phyloP scores from a whole-genome alignment of 2,888 invertebrate species.

The Orthosia cruda region DNA sequence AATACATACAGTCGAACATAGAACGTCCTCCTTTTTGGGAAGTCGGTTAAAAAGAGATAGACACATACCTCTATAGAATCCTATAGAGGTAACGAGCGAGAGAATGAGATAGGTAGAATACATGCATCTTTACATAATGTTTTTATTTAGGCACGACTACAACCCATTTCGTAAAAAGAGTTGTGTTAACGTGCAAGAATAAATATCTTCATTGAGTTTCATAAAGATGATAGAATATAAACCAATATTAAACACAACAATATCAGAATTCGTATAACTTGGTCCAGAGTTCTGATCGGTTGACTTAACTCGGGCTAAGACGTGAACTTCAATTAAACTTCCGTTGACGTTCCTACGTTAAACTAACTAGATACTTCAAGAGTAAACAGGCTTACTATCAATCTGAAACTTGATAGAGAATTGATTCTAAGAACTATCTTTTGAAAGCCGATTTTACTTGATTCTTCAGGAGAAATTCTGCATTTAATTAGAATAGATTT shows the following conservation, averaged over 20 bases:
- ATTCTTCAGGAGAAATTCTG: background rate
- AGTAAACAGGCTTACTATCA: conserved; percentile 21
- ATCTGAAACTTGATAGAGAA: conserved; percentile 11
- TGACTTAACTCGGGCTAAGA: conserved; percentile 42
- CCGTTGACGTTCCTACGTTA: conserved; percentile 31
- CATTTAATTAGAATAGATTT: background rate
- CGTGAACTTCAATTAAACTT: conserved; percentile 49
- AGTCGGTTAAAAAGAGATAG: no score
- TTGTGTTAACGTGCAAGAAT: background rate
- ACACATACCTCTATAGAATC: no score
- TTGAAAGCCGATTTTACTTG: background rate
- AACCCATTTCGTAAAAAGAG: no score
- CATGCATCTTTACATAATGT: no score
- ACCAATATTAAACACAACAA: conserved; percentile 24
- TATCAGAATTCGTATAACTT: conserved; percentile 35
- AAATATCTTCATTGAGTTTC: background rate
- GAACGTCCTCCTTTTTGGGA: no score
- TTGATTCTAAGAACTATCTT: conserved; percentile 17
- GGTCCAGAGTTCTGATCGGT: conserved; percentile 25
- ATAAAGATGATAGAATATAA: background rate
- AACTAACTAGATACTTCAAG: conserved; percentile 20
- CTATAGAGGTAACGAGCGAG: no score
- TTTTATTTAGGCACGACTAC: no score
- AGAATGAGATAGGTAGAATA: no score
- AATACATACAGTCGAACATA: no score